Evolutionary conservation across 2,797 vertebrate species (phyloP), one percentile per base, ranked within the genome.

Genomic region (Coregonus ussuriensis): DNA sequence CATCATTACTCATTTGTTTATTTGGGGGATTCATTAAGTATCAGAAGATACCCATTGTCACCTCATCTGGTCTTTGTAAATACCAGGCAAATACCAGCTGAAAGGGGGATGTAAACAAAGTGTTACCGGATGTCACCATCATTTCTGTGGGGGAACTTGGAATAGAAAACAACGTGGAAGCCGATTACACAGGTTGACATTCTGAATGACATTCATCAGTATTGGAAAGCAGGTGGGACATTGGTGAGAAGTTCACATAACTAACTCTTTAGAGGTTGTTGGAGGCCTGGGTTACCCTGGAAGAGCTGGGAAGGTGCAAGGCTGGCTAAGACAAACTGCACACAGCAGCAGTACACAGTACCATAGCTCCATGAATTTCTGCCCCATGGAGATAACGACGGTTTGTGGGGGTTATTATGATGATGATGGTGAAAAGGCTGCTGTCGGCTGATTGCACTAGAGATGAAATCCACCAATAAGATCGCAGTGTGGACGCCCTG

Each of bases 141-240:
- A 4, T 13, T 66, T 31, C 11, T 31, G 25, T 67, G 65, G 29
- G 14, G 25, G 31, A 67, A 33, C 31, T 2, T 35, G 14, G 25
- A 67, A 33, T 31, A 33, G 31, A 31, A 67, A 31, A 67, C 18
- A 13, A 47, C 41, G 11, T 47, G 41, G 14, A 21, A 15, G 65
- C 21, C 65, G 18, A 29, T 56, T 65, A 65, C 62, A 67, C 9
- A 67, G 65, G 65, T 67, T 15, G 31, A 67, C 29, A 67, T 67
- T 31, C 13, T 67, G 65, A 16, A n/a, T 21, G n/a, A n/a, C 56
- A 62, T 62, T 62, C 56, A 62, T 7, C 56, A 21, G 56, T 62
- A 62, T 62, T n/a, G 56, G 2, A 62, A 62, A 62, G 15, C 56
- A n/a, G 5, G n/a, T 62, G 18, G 56, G n/a, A 62, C n/a, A 62